Evolutionary conservation across 92 coral and sea anemone genomes (phyloP).

Genomic region (Siderastrea radians): DNA sequence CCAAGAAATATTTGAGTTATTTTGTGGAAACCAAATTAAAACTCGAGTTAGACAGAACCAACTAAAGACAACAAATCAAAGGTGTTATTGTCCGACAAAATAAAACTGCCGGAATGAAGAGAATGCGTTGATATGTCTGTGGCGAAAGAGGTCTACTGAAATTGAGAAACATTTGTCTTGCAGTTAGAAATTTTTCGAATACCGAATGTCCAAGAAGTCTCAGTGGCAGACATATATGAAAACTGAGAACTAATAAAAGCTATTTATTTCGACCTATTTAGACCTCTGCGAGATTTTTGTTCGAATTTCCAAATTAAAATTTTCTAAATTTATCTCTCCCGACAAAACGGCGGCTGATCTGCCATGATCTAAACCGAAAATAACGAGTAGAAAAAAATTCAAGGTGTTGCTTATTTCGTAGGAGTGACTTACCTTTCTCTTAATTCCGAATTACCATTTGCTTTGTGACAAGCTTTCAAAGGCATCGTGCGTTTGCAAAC

Average conservation of each 20-base stretch:
- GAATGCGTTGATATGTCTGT: not conserved
- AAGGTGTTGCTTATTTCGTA: no score
- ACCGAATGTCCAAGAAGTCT: not conserved
- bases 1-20: not conserved
- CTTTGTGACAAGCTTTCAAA: no score
- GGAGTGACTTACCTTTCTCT: not conserved
- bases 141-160: not conserved
- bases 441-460: no score
- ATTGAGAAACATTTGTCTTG: slow-evolving; percentile 4
- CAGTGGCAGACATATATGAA: no score
- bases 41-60: not conserved
- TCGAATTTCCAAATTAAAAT: no score
- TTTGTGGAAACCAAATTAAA: not conserved
- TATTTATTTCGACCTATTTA: no score
- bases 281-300: no score
- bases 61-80: not conserved
- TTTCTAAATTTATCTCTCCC: no score
- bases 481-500: no score
- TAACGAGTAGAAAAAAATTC: not conserved
- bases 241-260: no score
- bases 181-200: not conserved
- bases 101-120: not conserved
- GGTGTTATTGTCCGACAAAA: not conserved
- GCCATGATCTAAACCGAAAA: not conserved
- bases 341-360: no score